Conservation (phyloP, 2,888 invertebrate genomes). For the Ommatoiulus sabulosus region DNA sequence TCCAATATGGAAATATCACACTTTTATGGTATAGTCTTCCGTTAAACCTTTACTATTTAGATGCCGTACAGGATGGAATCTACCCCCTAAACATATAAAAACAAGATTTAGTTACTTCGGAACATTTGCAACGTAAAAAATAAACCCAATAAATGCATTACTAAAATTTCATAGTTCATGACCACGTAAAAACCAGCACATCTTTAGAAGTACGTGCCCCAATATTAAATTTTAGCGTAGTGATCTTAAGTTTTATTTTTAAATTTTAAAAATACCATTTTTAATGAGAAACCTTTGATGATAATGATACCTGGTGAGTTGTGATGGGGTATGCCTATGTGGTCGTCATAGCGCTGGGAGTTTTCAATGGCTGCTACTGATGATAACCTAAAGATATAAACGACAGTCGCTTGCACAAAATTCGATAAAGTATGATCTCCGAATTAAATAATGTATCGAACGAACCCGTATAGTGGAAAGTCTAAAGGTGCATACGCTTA, state of each 20-base stretch:
- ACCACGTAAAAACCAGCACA: too few species aligned
- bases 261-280: neutral
- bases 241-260: too few species aligned
- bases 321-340: neutral
- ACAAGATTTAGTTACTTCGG: neutral
- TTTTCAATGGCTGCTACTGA: conserved; percentile 50
- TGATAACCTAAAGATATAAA: conserved; percentile 52
- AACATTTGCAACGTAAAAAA: too few species aligned
- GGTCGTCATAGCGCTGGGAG: conserved; percentile 26
- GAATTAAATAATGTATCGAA: too few species aligned
- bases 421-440: too few species aligned
- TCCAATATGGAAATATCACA: conserved; percentile 34
- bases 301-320: conserved; percentile 41
- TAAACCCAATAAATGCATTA: too few species aligned
- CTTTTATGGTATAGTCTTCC: conserved; percentile 53
- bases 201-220: too few species aligned
- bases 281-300: neutral
- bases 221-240: too few species aligned
- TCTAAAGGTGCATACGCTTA: too few species aligned
- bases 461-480: too few species aligned
- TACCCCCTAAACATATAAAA: neutral
- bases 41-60: conserved; percentile 20
- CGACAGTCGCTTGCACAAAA: neutral
- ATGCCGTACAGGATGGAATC: conserved; percentile 38
- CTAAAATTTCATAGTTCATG: too few species aligned